Conservation (phyloP, 2,797 vertebrate species). For the Chiloscyllium punctatum region DNA sequence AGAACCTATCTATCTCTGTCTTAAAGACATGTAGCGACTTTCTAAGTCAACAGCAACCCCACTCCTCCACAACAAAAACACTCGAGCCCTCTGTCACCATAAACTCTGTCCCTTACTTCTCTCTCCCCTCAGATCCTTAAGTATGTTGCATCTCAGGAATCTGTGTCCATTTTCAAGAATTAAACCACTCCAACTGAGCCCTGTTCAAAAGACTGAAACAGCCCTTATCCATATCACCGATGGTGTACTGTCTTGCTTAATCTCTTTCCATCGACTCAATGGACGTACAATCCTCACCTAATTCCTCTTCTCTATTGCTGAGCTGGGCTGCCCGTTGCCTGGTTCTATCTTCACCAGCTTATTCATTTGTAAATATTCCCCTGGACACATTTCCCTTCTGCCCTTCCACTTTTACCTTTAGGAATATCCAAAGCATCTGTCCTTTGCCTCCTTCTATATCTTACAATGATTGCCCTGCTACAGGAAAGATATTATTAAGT, state of each 20-base stretch:
- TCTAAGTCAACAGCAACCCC: neutral
- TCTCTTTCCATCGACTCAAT: neutral
- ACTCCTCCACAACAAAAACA: neutral
- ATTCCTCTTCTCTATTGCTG: neutral
- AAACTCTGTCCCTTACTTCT: neutral
- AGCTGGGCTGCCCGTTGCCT: neutral
- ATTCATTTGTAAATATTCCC: neutral
- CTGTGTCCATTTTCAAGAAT: neutral
- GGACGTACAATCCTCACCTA: neutral
- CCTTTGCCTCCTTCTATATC: neutral
- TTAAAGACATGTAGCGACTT: too few relatives aligned
- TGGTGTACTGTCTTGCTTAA: neutral
- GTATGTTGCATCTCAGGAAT: neutral
- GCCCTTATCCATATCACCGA: neutral
- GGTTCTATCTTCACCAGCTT: neutral
- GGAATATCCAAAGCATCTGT: neutral
- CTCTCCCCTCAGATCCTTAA: neutral
- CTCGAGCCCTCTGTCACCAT: neutral
- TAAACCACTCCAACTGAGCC: neutral
- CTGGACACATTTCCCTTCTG: neutral
- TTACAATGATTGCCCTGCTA: neutral
- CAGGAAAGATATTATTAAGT: too few relatives aligned
- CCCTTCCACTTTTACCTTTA: neutral
- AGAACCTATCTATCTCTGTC: too few relatives aligned
- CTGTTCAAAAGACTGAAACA: neutral